Base-by-base conservation (phyloP, 1,140 invertebrate species). In the Cherax quadricarinatus region DNA sequence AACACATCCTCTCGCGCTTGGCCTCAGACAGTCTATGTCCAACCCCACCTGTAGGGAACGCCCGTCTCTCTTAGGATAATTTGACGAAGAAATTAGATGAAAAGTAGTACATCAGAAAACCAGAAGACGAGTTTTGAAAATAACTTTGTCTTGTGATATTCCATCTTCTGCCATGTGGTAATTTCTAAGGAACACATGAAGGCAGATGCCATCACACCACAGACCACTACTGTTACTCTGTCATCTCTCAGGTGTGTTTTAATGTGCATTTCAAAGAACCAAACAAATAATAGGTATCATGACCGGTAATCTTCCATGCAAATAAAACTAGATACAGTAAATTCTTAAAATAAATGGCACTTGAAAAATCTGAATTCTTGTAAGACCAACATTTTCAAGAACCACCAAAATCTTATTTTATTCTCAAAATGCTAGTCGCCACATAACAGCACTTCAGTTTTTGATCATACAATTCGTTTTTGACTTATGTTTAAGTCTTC, bases 1-100 rank as follows among this genome's bases (percentile, higher is more conserved):
- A 14, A 83, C 88, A 41, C 48, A 85, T 83, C 80, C 88, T 78
- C 88, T 66, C 60, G 81, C 88, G 24, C 82, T 73, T 53, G 81
- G 75, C 75, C 86, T 88, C 86, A 80, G 57, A 88, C 86, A 60
- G 81, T 78, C 81, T 60, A 78, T 75, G 66, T 83, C 82, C 79
- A 73, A 82, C 62, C 51, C 51, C 79, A 90, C 88, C 88, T 90
- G 88, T 90, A 84, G 88, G 88, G 81, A 75, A 90, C 70, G 81
- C 88, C 81, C 88, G 82, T 75, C 53, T 73, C 49, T 70, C 88
- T 90, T 90, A 90, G 88, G 62, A 90, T 84, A 82, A 16, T 49
- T 6, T 41, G 30, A 84, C 41, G 48, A 62, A 81, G 53, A 24
- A 88, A 24, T 41, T 41, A 86, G 30, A n/a, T 53, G 62, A 86